Conservation (phyloP, 2,113 vertebrate species). For the Leucosticte australis region DNA sequence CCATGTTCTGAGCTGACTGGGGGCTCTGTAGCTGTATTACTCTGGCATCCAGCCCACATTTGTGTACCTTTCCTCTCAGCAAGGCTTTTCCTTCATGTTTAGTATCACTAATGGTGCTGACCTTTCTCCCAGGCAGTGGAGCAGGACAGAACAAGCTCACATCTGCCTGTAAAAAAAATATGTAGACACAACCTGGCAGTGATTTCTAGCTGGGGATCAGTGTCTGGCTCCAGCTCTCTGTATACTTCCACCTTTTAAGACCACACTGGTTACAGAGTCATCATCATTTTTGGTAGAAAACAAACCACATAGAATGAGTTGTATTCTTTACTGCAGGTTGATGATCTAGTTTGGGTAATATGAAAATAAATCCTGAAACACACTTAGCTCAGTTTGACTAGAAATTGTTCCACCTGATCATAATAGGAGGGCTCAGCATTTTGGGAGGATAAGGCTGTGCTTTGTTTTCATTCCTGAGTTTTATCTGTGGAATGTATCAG, state of each 20-base stretch:
- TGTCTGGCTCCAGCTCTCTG: neutral
- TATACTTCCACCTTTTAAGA: neutral
- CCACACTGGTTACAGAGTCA: neutral
- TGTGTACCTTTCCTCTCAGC: neutral
- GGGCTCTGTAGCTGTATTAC: neutral
- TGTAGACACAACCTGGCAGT: neutral
- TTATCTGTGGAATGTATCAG: neutral
- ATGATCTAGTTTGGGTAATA: neutral
- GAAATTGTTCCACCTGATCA: neutral
- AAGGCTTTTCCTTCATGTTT: neutral
- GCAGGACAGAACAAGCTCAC: neutral
- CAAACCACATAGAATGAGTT: neutral
- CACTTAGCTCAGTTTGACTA: neutral
- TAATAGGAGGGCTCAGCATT: neutral
- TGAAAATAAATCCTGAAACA: neutral
- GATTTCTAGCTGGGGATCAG: neutral
- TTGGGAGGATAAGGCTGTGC: neutral
- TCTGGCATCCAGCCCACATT: neutral
- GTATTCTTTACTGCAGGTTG: neutral
- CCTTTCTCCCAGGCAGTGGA: neutral
- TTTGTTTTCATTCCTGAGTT: neutral
- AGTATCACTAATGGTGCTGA: neutral
- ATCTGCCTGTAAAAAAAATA: neutral
- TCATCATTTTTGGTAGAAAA: neutral
- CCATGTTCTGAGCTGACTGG: neutral